Percentiles rank a stretch among this genome's conserved stretches.
phyloP scores from a whole-genome alignment of 2,888 invertebrate species.

The Acronicta leporina region DNA sequence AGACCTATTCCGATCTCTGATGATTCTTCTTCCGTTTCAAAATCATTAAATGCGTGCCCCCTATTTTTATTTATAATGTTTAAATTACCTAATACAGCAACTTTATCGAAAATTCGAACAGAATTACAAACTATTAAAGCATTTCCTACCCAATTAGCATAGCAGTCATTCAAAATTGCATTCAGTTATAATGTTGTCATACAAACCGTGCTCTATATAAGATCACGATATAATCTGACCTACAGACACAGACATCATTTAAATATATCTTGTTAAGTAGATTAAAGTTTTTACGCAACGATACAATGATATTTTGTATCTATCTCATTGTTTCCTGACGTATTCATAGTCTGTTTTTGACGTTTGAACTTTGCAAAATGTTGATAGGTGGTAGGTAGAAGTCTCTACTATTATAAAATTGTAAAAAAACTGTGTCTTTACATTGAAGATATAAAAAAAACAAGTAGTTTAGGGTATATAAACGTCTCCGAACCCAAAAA shows the following conservation, averaged over 20 bases:
- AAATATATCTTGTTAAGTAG: conserved; percentile 71
- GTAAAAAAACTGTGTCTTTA: too few relatives aligned
- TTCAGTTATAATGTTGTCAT: conserved; percentile 61
- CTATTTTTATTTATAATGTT: too few relatives aligned
- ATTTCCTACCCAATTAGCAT: conserved; percentile 28
- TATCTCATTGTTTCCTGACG: conserved; percentile 53
- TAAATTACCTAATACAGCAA: not conserved
- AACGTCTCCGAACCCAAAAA: too few relatives aligned
- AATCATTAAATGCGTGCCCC: not conserved
- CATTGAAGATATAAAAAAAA: too few relatives aligned
- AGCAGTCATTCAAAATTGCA: conserved; percentile 41
- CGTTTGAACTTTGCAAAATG: not conserved
- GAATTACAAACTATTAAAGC: not conserved
- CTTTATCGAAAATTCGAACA: too few relatives aligned
- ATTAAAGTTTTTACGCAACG: conserved; percentile 72
- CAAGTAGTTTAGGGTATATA: too few relatives aligned
- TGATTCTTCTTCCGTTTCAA: too few relatives aligned
- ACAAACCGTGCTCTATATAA: conserved; percentile 66
- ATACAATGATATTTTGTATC: conserved; percentile 54
- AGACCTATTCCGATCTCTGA: too few relatives aligned
- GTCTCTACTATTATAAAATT: too few relatives aligned
- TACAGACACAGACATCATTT: conserved; percentile 63
- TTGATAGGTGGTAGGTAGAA: too few relatives aligned
- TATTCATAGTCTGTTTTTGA: conserved; percentile 56
- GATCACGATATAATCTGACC: conserved; percentile 69